A percentile compares a stretch with the other conserved stretches of the same genome.
Conservation (phyloP, 2,113 vertebrate species). For the Columba livia region DNA sequence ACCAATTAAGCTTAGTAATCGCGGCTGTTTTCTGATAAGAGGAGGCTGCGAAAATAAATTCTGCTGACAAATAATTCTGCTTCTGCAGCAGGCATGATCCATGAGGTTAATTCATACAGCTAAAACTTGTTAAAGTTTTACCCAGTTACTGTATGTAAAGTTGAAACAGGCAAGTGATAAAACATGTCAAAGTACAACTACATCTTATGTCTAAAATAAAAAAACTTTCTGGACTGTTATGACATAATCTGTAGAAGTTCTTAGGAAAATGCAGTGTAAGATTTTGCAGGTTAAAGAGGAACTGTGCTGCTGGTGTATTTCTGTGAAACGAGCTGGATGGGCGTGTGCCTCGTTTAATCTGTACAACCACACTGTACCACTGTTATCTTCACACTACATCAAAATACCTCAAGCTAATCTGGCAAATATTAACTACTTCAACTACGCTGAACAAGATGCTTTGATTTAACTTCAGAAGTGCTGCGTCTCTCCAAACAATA, state of each 20-base stretch:
- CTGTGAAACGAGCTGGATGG: not conserved
- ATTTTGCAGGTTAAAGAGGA: not conserved
- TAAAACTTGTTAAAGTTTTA: not conserved
- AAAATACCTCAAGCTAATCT: not conserved
- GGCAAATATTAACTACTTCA: not conserved
- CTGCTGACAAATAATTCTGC: conserved; percentile 21
- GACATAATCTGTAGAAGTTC: not conserved
- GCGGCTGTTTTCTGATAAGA: not conserved
- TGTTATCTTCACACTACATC: not conserved
- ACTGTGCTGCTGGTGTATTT: not conserved
- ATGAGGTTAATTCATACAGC: not conserved
- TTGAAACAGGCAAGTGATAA: not conserved
- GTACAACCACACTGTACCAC: not conserved
- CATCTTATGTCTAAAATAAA: not conserved
- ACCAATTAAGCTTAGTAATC: conserved; percentile 40
- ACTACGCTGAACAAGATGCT: fast-evolving
- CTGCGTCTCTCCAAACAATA: not conserved
- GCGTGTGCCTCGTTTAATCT: not conserved
- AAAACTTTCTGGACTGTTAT: not conserved
- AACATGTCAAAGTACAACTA: not conserved
- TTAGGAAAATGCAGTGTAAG: not conserved
- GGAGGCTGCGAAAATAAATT: conserved; percentile 3
- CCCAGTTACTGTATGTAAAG: fast-evolving
- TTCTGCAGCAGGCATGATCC: not conserved
- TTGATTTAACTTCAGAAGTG: not conserved